Percentiles rank a stretch among this genome's conserved stretches.
Evolutionary conservation across 2,113 vertebrate species (phyloP).

Genomic region (Aleadryas rufinucha): DNA sequence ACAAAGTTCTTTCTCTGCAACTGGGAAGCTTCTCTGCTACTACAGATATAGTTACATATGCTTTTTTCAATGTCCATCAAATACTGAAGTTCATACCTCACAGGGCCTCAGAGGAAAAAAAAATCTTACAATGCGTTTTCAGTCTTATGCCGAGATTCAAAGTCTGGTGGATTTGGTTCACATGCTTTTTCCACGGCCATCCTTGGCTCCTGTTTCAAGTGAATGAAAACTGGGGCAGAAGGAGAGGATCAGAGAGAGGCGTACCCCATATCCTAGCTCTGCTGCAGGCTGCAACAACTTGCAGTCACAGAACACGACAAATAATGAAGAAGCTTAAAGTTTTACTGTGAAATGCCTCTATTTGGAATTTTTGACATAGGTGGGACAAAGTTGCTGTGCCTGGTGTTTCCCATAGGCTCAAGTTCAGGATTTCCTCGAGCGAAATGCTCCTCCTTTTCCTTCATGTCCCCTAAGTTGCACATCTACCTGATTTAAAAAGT

Average conservation of each 20-base stretch:
- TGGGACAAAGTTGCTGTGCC: not conserved
- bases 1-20: not conserved
- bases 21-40: not conserved
- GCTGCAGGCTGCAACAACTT: not conserved
- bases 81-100: not conserved
- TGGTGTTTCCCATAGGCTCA: not conserved
- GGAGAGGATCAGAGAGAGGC: not conserved
- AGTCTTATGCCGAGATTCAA: not conserved
- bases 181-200: not conserved
- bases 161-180: not conserved
- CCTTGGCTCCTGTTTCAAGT: not conserved
- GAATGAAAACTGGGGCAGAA: not conserved
- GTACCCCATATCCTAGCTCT: not conserved
- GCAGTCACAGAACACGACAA: not conserved
- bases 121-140: not conserved
- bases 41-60: not conserved
- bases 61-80: not conserved
- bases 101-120: not conserved
- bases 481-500: not conserved
- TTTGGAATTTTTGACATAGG: not conserved
- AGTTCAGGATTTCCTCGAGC: not conserved
- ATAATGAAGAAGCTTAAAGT: not conserved
- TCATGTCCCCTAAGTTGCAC: not conserved
- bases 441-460: not conserved
- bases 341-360: not conserved